Percentiles rank a stretch among this genome's conserved stretches.
These are phyloP conservation scores for Rhineura floridana DNA, from an alignment of 2,113 vertebrate genomes.

Conservation along the genomic window DNA sequence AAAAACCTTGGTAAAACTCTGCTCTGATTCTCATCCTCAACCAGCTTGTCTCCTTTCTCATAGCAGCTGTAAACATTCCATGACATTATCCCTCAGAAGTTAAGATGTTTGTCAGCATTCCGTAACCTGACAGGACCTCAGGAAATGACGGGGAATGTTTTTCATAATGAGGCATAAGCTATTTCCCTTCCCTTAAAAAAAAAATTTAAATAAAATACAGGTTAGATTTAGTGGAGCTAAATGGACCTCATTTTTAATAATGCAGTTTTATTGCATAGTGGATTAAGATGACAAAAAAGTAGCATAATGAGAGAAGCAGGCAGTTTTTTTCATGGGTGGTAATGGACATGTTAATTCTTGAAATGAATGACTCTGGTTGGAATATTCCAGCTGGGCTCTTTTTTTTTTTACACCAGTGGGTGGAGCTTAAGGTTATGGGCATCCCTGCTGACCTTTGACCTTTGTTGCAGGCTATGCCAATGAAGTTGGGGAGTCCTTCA, in stretches of 20 bases:
- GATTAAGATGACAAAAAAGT: neutral
- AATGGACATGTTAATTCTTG: neutral
- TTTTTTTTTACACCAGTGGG: neutral
- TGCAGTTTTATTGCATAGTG: neutral
- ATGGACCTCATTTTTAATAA: neutral
- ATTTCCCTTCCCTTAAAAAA: neutral
- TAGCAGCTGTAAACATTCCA: neutral
- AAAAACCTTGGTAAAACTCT: neutral
- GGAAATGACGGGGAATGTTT: neutral
- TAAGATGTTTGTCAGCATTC: neutral
- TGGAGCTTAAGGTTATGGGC: no score
- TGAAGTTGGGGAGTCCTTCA: constrained; percentile 95
- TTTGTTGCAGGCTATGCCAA: constrained; percentile 89
- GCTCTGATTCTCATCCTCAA: neutral
- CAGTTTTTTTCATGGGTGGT: no score
- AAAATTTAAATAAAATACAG: neutral
- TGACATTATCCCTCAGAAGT: neutral
- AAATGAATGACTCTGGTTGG: neutral
- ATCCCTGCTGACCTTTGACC: neutral
- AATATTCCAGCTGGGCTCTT: neutral
- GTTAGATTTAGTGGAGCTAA: neutral
- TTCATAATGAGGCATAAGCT: neutral
- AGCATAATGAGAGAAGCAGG: neutral
- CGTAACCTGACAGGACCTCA: neutral
- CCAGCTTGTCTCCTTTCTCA: neutral